Evolutionary conservation across 2,797 vertebrate genomes (phyloP), one percentile per base, ranked within the genome.

Genomic region (Protosalanx chinensis): DNA sequence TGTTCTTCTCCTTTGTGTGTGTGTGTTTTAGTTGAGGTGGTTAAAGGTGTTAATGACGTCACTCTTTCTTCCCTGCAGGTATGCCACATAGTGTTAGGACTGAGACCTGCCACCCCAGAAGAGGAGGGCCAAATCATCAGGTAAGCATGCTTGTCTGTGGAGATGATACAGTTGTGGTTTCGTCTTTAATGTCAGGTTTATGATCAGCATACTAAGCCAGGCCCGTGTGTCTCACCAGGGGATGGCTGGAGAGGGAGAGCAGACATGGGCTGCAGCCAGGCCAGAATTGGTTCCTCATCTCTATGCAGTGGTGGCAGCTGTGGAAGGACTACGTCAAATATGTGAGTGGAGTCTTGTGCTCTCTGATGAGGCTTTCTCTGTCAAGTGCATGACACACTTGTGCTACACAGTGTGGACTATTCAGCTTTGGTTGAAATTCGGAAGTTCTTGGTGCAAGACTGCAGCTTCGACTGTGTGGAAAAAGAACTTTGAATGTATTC

Each of bases 251-350:
- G 89, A 93, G 97, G 76, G 98, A 99, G 87, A 97, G 95, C 90
- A 93, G 97, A 80, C 95, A 98, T 79, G 98, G 98, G 33, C 93
- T 99, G 18, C 96, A 97, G 80, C 91, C 92, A 64, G 89, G 92
- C 70, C 96, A 99, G 85, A 98, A 95, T 88, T 99, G 98, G 97
- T 99, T 98, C 86, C 95, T 99, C 82, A 98, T 99, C 88, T 98
- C 96, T 23, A 95, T 95, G 90, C 94, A 95, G 29, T 99, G 98
- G 98, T 99, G 98, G 98, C 96, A 97, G 70, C 95, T 97, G 77
- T 99, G 98, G 98, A 99, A 96, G 84, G 97, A 98, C 79, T 99
- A 98, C 41, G 96, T 97, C 72, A 97, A 95, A 98, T 99, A 98
- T 12, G 98, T 99, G 85, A 96, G 97, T 95, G 85, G n/a, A 23